Evolutionary conservation across 2,888 invertebrate species (phyloP), one percentile per base, ranked within the genome.

Genomic region (Itoplectis maculator): DNA sequence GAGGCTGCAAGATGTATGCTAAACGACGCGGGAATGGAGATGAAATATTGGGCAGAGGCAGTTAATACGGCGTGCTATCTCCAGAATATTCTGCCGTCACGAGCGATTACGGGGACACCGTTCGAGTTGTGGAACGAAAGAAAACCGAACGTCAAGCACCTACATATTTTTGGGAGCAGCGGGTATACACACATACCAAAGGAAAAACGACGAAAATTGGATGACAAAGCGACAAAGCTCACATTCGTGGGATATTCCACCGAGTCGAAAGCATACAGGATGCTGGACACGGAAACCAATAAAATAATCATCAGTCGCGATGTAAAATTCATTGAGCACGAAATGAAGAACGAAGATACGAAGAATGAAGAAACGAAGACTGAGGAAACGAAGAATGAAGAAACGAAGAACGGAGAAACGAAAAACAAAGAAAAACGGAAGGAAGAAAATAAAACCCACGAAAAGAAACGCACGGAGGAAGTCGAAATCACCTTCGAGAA

Each of bases 21-120:
- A 54, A 74, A 40, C n/a, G 78, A 78, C 45, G 74, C 75, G 37
- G 15, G 66, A 13, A 78, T 78, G 69, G 40, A 37, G 37, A 79
- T 79, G 23, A 77, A 77, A 54, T 86, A 81, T 66, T 86, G 84
- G 84, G 84, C 61, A 35, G 86, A 86, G 35, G 84, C 86, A 45
- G 80, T 83, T 35, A 75, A 61, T 13, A 86, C 85, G 5, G 87
- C 85, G 6, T 76, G 65, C n/a, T 86, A 78, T 76, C 65, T 85
- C 2, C 80, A 84, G 35, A 86, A 86, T 54, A 49, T 70, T 37
- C 59, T 84, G 23, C 84, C 85, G 0, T 77, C 83, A 6, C 81
- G 54, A 51, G 66, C 72, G 20, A 20, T 37, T 15, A 37, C 51
- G 9, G 69, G 54, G n/a, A 87, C 85, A 54, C 86, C 83, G 18